A percentile compares a stretch with the other conserved stretches of the same genome.
phyloP scores from a whole-genome alignment of 2,888 invertebrate species.

The Timema podura region DNA sequence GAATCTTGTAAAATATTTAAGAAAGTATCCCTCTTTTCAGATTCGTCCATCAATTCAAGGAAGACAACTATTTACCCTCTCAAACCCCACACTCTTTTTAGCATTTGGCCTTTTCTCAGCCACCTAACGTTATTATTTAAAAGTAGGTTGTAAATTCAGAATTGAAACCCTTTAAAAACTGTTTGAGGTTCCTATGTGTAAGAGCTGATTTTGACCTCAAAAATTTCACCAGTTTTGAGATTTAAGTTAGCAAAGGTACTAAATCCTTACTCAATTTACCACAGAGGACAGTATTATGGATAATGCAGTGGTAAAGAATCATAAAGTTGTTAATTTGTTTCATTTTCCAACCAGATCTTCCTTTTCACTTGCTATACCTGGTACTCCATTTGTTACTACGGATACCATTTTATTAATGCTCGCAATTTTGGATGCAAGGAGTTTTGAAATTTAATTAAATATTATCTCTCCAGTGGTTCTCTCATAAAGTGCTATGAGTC shows the following conservation, averaged over 20 bases:
- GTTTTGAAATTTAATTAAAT: slow-evolving; percentile 1
- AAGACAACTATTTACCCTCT: neutral
- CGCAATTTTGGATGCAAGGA: neutral
- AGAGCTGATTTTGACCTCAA: neutral
- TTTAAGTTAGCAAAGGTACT: neutral
- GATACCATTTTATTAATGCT: neutral
- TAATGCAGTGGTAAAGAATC: neutral
- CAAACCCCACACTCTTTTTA: neutral
- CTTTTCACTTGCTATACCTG: neutral
- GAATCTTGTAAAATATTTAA: neutral
- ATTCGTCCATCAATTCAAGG: neutral
- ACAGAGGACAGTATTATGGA: slow-evolving; percentile 10
- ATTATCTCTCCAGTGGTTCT: slow-evolving; percentile 11
- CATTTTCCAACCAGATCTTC: neutral
- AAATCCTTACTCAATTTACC: neutral
- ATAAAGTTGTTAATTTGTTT: slow-evolving; percentile 3
- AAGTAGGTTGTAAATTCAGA: neutral
- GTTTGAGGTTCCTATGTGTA: slow-evolving; percentile 1
- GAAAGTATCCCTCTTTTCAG: neutral
- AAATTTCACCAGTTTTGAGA: neutral
- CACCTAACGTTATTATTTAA: neutral
- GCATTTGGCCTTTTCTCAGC: neutral
- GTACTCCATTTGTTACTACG: neutral
- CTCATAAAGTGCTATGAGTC: neutral
- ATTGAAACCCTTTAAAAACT: neutral